Conservation (phyloP, 2,797 vertebrate genomes). For the Anomalospiza imberbis region DNA sequence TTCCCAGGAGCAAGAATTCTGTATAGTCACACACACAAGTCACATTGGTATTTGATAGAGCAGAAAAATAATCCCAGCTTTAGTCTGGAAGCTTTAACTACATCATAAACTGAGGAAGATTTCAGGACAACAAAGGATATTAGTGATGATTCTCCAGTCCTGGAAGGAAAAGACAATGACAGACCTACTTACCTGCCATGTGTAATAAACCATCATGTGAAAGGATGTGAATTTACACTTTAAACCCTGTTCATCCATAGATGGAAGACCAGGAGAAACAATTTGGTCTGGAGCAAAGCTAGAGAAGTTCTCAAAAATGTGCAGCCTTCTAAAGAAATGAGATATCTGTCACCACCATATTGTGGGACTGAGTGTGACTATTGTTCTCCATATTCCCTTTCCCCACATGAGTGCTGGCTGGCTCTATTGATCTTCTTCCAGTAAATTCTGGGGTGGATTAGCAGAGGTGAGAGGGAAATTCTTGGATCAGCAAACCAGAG, state of each 20-base stretch:
- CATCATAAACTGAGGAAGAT: background rate
- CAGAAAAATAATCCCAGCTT: background rate
- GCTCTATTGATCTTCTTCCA: background rate
- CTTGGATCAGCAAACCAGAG: background rate
- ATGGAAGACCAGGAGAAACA: background rate
- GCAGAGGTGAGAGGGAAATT: background rate
- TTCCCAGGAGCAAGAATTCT: background rate
- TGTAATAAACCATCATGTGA: background rate
- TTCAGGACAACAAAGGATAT: background rate
- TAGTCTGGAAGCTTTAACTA: background rate
- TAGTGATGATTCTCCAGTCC: background rate
- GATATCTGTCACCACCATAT: background rate
- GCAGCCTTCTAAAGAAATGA: background rate
- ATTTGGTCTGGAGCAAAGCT: background rate
- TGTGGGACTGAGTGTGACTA: background rate
- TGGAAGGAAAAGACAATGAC: background rate
- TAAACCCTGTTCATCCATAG: background rate
- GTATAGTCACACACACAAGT: background rate
- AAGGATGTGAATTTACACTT: background rate
- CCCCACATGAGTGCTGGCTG: fast-evolving
- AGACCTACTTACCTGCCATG: background rate
- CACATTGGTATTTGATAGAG: background rate
- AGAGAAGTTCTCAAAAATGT: background rate
- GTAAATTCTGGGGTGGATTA: background rate
- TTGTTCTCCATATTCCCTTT: background rate